Percentiles rank a stretch among this genome's conserved stretches.
Evolutionary conservation across 2,888 invertebrate species (phyloP).

Genomic region (Ophraella communa): DNA sequence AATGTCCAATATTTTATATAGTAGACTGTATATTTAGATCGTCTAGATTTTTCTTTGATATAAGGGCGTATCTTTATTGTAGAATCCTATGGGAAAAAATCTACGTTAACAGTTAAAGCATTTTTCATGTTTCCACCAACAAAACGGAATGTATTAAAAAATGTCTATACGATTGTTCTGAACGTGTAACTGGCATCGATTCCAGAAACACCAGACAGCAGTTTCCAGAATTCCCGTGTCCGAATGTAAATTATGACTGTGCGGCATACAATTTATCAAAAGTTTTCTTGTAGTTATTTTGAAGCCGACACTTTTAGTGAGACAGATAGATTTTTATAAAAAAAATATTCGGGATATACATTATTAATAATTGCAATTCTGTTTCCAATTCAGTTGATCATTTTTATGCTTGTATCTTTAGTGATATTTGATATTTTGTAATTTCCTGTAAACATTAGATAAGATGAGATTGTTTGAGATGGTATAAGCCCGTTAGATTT

Average conservation of each 20-base stretch:
- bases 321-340: background rate
- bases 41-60: background rate
- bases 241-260: background rate
- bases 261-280: conserved; percentile 2
- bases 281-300: conserved; percentile 1
- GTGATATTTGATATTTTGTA: no score
- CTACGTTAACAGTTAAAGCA: background rate
- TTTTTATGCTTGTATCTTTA: no score
- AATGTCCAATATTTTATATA: no score
- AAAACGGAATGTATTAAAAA: background rate
- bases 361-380: no score
- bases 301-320: background rate
- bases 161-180: background rate
- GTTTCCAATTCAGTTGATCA: no score
- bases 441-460: no score
- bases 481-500: no score
- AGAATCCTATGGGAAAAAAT: background rate
- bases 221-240: conserved; percentile 2
- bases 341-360: no score
- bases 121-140: background rate
- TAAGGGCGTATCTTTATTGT: background rate
- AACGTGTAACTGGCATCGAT: background rate
- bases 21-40: no score
- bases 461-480: no score
- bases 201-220: background rate